Conservation (phyloP, 2,113 vertebrate genomes). For the Pseudonaja textilis region DNA sequence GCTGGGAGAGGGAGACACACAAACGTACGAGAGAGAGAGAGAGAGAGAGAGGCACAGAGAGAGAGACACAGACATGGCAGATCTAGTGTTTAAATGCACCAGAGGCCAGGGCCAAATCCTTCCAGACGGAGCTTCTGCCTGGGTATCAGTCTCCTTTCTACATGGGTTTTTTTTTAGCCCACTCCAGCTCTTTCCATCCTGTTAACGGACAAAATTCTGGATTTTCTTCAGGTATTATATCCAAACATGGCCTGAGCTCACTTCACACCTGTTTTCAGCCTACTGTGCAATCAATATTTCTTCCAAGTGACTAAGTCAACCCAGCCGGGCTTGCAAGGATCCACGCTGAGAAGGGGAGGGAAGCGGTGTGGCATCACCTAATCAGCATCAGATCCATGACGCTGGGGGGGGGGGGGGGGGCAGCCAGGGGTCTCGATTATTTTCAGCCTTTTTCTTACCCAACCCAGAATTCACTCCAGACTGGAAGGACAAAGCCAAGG, state of each 20-base stretch:
- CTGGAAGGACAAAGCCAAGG: neutral
- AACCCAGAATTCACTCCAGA: neutral
- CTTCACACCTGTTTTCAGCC: neutral
- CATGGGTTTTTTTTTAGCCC: no score
- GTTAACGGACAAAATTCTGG: neutral
- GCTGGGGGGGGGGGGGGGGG: no score
- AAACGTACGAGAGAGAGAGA: no score
- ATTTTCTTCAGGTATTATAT: neutral
- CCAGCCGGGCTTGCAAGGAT: neutral
- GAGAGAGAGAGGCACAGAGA: no score
- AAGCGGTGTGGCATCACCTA: no score
- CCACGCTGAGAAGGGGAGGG: neutral
- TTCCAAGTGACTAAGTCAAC: neutral
- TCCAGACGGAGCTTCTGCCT: neutral
- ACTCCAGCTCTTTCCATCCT: neutral
- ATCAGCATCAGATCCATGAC: neutral
- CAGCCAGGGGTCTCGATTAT: neutral
- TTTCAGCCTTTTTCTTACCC: neutral
- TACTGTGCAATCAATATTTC: neutral
- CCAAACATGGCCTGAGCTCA: neutral
- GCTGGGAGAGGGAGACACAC: no score
- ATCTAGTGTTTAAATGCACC: neutral
- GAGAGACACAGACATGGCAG: no score
- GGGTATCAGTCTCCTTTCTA: neutral
- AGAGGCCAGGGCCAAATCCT: neutral